Conservation (phyloP, 2,888 invertebrate species). For the Cantharis nigra region DNA sequence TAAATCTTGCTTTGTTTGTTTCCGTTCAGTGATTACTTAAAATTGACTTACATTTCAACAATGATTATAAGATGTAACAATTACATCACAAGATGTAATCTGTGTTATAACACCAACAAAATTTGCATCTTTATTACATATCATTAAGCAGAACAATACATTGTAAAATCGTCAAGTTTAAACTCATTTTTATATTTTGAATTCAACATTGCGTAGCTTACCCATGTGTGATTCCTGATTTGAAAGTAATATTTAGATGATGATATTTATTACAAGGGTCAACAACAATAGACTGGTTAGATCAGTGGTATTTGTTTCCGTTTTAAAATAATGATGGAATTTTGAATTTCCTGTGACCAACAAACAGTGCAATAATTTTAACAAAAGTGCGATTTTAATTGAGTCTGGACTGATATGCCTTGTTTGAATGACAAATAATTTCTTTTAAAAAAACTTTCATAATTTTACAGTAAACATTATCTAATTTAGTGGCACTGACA, state of each 20-base stretch:
- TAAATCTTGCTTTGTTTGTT: neutral
- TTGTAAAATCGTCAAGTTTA: constrained; percentile 12
- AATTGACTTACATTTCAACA: neutral
- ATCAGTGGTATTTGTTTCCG: constrained; percentile 21
- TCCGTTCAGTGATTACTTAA: neutral
- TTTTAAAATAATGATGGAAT: constrained; percentile 26
- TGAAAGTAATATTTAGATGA: constrained; percentile 34
- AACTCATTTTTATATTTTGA: constrained; percentile 33
- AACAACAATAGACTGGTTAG: constrained; percentile 27
- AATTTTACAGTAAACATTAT: neutral
- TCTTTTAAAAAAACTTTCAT: neutral
- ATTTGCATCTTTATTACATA: constrained; percentile 15
- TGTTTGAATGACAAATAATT: neutral
- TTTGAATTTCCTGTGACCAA: constrained; percentile 12
- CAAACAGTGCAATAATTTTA: neutral
- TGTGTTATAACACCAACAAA: neutral
- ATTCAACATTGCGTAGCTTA: constrained; percentile 42
- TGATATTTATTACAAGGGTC: constrained; percentile 26
- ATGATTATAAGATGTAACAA: neutral
- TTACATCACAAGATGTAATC: neutral
- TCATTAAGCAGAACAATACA: constrained; percentile 11
- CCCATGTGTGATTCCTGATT: constrained; percentile 44
- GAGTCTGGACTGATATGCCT: neutral
- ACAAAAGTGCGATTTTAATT: neutral
- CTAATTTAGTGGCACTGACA: neutral